Percentiles rank a stretch among this genome's conserved stretches.
These are phyloP conservation scores for Siphlonurus alternatus DNA, from an alignment of 2,888 invertebrate genomes.

Conservation along the genomic window DNA sequence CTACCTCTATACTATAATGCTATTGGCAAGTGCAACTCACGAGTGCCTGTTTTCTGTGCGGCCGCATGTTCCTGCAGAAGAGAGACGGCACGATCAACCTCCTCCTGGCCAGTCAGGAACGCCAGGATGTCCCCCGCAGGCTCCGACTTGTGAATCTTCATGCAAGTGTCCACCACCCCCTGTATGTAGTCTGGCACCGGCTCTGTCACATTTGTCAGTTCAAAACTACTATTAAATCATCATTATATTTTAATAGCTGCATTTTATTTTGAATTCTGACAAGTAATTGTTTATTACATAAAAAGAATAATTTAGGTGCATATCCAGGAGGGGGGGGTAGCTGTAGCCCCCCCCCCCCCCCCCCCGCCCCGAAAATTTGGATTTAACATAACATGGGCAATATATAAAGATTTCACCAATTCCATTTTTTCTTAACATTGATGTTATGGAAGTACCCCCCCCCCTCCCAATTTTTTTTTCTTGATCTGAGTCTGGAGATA, in stretches of 20 bases:
- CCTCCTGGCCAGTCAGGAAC: slow-evolving; percentile 89
- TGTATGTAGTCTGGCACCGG: slow-evolving; percentile 83
- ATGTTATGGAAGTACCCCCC: no score
- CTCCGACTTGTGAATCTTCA: slow-evolving; percentile 76
- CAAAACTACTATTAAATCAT: background rate
- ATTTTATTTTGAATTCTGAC: background rate
- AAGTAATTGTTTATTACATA: no score
- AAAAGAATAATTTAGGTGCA: no score
- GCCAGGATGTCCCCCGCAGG: slow-evolving; percentile 75
- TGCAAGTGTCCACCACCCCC: slow-evolving; percentile 67
- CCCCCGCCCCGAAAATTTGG: no score
- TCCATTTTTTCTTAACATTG: no score
- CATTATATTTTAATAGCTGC: background rate
- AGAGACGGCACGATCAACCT: slow-evolving; percentile 63
- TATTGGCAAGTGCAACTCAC: no score
- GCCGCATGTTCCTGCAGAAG: slow-evolving; percentile 41
- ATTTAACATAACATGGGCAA: no score
- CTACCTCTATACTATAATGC: no score
- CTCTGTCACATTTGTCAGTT: slow-evolving; percentile 29
- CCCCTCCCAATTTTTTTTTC: background rate
- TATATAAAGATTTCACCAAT: no score
- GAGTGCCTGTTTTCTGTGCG: background rate
- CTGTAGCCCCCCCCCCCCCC: no score
- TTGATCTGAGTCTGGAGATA: background rate
- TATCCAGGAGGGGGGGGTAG: no score